Evolutionary conservation across 2,888 invertebrate species (phyloP), one percentile per base, ranked within the genome.

Genomic region (Euspilapteryx auroguttella): DNA sequence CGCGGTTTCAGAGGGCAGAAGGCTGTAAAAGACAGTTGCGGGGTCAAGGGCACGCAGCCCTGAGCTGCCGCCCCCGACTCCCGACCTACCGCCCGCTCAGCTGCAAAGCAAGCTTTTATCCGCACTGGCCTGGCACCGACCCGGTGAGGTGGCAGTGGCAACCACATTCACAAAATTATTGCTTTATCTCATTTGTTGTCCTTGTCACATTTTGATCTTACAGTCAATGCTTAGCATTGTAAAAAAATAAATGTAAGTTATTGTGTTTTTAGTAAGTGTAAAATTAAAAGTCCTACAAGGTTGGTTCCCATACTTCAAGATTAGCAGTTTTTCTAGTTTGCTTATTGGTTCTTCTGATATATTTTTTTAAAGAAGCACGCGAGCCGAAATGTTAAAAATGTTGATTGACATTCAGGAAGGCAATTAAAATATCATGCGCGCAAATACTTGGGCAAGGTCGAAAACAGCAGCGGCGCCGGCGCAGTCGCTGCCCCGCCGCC

Each of bases 381-480:
- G n/a, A n/a, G n/a, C n/a, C n/a, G n/a, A n/a, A n/a, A n/a, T n/a
- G n/a, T n/a, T n/a, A n/a, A n/a, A n/a, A n/a, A 54, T 50, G 49
- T 44, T 51, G 55, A 59, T 55, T 57, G 62, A 57, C 57, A 58
- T 57, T 57, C 50, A 41, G 45, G 47, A 40, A 39, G 42, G 55
- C 58, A 59, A 63, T 68, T 63, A 63, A 61, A 62, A 51, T 45
- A 41, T 45, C 49, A 34, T 40, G 15, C 14, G 9, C 13, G 38
- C 45, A n/a, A n/a, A n/a, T 17, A 17, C 17, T 8, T 8, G 17
- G 43, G 39, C 32, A 49, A 57, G 45, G 50, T 52, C 54, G 50
- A 57, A 61, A 66, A 69, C 68, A 69, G 59, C 58, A 58, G 49
- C 41, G 49, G 49, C 69, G 61, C 71, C 69, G 73, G 21, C 22